Evolutionary conservation across 2,113 vertebrate genomes (phyloP).

Genomic region (Glareola pratincola): DNA sequence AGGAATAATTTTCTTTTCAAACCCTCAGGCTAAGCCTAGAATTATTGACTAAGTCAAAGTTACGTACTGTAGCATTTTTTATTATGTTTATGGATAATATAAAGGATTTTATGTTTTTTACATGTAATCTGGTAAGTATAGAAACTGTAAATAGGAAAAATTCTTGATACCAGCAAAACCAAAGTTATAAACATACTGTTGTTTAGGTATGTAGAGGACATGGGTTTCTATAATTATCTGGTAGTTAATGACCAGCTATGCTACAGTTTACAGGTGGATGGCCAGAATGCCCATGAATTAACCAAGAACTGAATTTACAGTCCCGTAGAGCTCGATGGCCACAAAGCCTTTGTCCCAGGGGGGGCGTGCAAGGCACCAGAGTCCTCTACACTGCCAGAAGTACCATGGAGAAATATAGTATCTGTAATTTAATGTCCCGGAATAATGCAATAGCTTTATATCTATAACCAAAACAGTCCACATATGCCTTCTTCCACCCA

Average conservation of each 20-base stretch:
- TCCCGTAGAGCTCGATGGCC: not conserved
- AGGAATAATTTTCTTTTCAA: slow-evolving; percentile 76
- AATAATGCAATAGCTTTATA: not conserved
- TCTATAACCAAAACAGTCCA: not conserved
- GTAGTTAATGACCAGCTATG: not conserved
- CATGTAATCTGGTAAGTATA: slow-evolving; percentile 65
- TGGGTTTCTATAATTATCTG: not conserved
- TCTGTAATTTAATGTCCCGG: not conserved
- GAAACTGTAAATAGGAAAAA: slow-evolving; percentile 53
- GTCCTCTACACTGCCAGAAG: not conserved
- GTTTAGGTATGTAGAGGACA: not conserved
- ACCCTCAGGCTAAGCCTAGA: slow-evolving; percentile 73
- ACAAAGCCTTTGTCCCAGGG: not conserved
- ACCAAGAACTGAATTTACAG: not conserved
- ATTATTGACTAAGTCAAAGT: slow-evolving; percentile 77
- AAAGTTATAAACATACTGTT: not conserved
- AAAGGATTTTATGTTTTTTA: slow-evolving; percentile 69
- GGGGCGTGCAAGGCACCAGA: not conserved
- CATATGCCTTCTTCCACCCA: not conserved
- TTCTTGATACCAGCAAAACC: not conserved
- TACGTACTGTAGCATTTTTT: slow-evolving; percentile 70
- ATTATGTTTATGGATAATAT: slow-evolving; percentile 75
- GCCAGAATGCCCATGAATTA: slow-evolving; percentile 12
- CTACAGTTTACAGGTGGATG: not conserved
- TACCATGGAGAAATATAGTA: not conserved